Conservation (phyloP, 2,888 invertebrate genomes). For the Polietes domitor region DNA sequence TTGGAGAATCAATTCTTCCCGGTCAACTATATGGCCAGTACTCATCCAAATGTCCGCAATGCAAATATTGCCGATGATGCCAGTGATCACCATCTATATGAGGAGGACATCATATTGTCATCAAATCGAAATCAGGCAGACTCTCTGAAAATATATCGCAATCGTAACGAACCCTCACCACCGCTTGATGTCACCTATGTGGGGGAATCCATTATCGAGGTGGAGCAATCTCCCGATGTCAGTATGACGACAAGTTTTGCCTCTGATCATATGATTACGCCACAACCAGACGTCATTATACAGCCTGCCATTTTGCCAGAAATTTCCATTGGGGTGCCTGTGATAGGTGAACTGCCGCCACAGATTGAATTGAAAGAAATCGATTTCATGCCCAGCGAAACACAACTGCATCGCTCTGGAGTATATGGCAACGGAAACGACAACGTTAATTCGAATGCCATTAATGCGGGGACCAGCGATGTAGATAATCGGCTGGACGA, state of each 20-base stretch:
- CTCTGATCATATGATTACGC: conserved; percentile 49
- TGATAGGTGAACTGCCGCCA: conserved; percentile 80
- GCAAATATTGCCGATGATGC: conserved; percentile 27
- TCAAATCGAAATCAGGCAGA: conserved; percentile 78
- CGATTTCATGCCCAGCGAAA: conserved; percentile 78
- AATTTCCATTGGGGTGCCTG: conserved; percentile 80
- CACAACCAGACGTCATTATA: conserved; percentile 78
- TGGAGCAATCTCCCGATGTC: conserved; percentile 73
- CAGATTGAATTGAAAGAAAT: conserved; percentile 81
- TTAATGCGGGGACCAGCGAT: conserved; percentile 49
- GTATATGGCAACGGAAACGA: conserved; percentile 69
- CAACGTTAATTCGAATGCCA: conserved; percentile 45
- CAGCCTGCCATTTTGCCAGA: conserved; percentile 80
- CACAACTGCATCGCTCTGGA: conserved; percentile 67
- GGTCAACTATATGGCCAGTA: conserved; percentile 74
- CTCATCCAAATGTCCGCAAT: conserved; percentile 63
- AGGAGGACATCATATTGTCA: conserved; percentile 80
- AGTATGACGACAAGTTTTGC: conserved; percentile 64
- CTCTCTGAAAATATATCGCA: conserved; percentile 77
- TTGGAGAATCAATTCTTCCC: conserved; percentile 79
- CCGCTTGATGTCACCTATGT: conserved; percentile 80
- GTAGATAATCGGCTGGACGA: conserved; percentile 73
- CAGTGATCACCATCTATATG: conserved; percentile 72
- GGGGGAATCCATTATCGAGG: conserved; percentile 80
- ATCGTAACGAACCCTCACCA: conserved; percentile 71